Conservation (phyloP, 2,113 vertebrate genomes). For the Sylvicapra grimmia region DNA sequence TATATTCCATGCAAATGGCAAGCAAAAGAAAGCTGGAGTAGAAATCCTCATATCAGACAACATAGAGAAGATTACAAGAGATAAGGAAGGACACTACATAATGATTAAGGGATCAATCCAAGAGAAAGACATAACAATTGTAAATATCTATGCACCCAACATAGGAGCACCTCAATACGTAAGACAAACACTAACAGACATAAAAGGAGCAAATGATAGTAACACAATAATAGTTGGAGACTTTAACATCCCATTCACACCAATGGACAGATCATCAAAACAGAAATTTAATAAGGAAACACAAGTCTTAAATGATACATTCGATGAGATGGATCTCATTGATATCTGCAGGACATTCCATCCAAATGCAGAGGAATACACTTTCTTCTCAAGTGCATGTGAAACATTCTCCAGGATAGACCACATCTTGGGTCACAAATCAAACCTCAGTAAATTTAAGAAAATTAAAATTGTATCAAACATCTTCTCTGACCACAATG, state of each 20-base stretch:
- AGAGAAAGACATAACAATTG: neutral
- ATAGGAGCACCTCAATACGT: neutral
- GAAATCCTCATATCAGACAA: neutral
- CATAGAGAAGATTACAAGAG: neutral
- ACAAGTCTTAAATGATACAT: neutral
- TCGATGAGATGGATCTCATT: neutral
- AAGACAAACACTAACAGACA: neutral
- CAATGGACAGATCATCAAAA: neutral
- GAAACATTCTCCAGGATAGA: neutral
- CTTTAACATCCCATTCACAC: neutral
- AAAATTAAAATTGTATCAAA: neutral
- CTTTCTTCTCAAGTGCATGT: neutral
- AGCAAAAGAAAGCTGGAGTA: neutral
- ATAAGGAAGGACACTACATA: neutral
- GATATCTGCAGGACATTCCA: neutral
- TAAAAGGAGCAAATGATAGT: neutral
- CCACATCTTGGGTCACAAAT: neutral
- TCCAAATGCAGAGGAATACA: neutral
- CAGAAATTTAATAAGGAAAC: neutral
- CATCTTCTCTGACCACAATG: neutral
- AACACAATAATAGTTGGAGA: neutral
- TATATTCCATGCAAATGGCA: neutral
- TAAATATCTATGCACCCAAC: neutral
- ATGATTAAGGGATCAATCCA: neutral
- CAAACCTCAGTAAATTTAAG: neutral